These are phyloP conservation scores for Stratiomys singularior DNA, from an alignment of 2,888 invertebrate species.

Conservation along the genomic window DNA sequence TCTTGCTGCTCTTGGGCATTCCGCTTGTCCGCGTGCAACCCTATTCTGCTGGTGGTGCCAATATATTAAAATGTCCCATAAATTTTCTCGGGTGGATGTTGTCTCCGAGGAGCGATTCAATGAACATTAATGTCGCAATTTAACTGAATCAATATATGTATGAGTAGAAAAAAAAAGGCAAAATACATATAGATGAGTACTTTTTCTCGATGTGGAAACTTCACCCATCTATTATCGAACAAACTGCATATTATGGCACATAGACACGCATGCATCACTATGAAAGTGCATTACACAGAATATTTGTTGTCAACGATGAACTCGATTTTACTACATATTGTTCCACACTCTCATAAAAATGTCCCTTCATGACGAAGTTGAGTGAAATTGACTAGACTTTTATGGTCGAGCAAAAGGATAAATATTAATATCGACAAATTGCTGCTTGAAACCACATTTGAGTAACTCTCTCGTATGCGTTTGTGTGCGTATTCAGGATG, in stretches of 20 bases:
- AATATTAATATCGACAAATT: constrained; percentile 27
- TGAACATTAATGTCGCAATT: constrained; percentile 43
- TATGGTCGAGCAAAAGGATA: constrained; percentile 3
- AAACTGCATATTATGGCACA: constrained; percentile 33
- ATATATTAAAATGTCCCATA: constrained; percentile 42
- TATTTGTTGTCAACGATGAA: background rate
- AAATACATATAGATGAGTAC: background rate
- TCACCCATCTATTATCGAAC: constrained; percentile 35
- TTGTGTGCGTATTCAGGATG: too few relatives aligned
- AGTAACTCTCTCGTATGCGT: background rate
- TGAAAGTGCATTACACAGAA: background rate
- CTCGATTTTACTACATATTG: background rate
- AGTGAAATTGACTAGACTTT: background rate
- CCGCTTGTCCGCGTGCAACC: background rate
- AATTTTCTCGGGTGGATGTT: constrained; percentile 11
- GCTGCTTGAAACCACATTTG: background rate
- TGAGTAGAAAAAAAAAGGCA: background rate
- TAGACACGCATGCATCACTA: constrained; percentile 26
- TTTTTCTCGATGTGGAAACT: background rate
- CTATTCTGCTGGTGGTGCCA: constrained; percentile 1
- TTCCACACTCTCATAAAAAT: constrained; percentile 1
- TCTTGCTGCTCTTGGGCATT: background rate
- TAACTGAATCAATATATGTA: constrained; percentile 33
- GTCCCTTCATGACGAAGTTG: background rate
- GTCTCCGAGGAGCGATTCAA: constrained; percentile 34